Conservation (phyloP, 2,797 vertebrate species). For the Sardinella longiceps region DNA sequence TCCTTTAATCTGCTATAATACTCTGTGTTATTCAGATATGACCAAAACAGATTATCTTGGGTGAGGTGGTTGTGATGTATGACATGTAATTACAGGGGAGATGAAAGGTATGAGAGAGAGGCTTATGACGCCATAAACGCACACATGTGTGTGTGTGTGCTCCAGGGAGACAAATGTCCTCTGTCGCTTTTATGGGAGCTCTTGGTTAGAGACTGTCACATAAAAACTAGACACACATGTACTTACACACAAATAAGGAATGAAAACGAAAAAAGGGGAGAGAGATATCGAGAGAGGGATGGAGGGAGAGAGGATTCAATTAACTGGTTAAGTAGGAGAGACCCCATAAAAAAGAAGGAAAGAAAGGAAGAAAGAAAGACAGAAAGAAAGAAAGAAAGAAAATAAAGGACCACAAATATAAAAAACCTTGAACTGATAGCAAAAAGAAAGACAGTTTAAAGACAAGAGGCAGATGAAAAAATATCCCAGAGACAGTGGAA, state of each 20-base stretch:
- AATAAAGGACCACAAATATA: neutral
- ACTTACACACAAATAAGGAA: conserved; percentile 6
- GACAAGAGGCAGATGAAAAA: too few relatives aligned
- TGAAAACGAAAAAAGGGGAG: neutral
- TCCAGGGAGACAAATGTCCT: conserved; percentile 12
- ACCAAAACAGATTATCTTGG: neutral
- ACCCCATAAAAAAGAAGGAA: neutral
- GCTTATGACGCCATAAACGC: neutral
- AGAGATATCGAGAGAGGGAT: neutral
- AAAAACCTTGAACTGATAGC: neutral
- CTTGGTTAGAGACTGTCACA: conserved; percentile 9
- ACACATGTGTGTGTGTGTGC: conserved; percentile 19
- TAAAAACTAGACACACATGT: conserved; percentile 9
- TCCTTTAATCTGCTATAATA: neutral
- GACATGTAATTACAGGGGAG: neutral
- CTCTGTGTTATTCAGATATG: neutral
- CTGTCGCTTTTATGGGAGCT: neutral
- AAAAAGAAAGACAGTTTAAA: neutral
- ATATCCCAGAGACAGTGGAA: neutral
- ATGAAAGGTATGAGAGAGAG: neutral
- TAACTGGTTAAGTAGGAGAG: neutral
- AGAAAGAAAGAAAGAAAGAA: neutral
- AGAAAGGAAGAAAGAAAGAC: neutral
- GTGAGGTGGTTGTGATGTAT: neutral
- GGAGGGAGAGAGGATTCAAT: neutral